Conservation (phyloP, 2,888 invertebrate species). For the Eupithecia pulchellata region DNA sequence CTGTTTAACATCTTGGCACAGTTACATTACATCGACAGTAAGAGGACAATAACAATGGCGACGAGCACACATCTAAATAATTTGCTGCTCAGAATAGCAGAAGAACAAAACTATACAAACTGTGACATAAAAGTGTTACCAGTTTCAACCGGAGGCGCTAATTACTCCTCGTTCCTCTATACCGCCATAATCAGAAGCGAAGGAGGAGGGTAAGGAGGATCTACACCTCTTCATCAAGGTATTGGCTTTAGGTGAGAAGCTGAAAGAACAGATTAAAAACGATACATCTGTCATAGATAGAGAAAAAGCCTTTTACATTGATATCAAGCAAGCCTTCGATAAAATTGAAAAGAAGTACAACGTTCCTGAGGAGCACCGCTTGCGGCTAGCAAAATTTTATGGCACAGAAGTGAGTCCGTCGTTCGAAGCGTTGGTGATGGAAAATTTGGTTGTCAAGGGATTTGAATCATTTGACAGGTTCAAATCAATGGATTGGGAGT, state of each 20-base stretch:
- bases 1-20: background rate
- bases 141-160: constrained; percentile 21
- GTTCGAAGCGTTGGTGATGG: constrained; percentile 57
- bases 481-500: constrained; percentile 53
- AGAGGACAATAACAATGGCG: background rate
- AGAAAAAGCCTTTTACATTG: constrained; percentile 32
- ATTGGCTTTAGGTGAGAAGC: constrained; percentile 13
- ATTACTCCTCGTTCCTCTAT: constrained; percentile 23
- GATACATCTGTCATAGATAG: background rate
- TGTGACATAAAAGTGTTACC: constrained; percentile 31
- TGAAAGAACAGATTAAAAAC: constrained; percentile 9
- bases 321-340: constrained; percentile 30
- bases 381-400: constrained; percentile 49
- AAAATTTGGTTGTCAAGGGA: constrained; percentile 52
- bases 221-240: constrained; percentile 24
- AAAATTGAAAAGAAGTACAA: constrained; percentile 33
- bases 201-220: constrained; percentile 1
- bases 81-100: constrained; percentile 42
- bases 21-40: background rate
- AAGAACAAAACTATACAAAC: constrained; percentile 44
- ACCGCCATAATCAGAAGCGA: constrained; percentile 17
- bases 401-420: constrained; percentile 39
- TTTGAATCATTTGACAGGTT: constrained; percentile 54
- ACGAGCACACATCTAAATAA: background rate
- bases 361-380: constrained; percentile 43